Conservation (phyloP, 92 coral and sea anemone species). For the Diadumene lineata region DNA sequence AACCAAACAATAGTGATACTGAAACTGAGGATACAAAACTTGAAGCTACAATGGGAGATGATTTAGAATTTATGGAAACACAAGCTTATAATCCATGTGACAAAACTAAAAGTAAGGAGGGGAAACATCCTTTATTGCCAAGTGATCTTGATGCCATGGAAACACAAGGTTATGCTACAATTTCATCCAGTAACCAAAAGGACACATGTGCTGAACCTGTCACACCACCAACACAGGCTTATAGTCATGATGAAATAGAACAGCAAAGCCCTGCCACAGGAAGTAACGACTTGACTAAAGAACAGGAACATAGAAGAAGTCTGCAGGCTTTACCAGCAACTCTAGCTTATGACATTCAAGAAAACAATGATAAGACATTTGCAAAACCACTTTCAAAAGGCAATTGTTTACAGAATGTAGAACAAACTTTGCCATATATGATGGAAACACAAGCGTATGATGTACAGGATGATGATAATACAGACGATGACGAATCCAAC, state of each 20-base stretch:
- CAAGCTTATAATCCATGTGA: constrained; percentile 43
- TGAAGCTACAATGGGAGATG: constrained; percentile 6
- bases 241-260: not conserved
- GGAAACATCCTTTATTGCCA: no score
- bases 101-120: no score
- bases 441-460: no score
- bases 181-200: no score
- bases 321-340: no score
- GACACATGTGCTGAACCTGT: not conserved
- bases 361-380: not conserved
- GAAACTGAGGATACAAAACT: not conserved
- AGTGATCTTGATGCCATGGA: no score
- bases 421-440: constrained; percentile 2
- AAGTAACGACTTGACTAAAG: no score
- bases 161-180: no score
- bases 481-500: no score
- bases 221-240: not conserved
- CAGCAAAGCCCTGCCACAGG: no score
- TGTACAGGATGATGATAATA: no score
- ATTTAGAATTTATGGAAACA: constrained; percentile 40
- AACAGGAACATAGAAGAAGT: no score
- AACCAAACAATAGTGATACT: not conserved
- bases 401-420: constrained; percentile 18
- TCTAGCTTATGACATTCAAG: not conserved
- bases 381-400: not conserved